phyloP scores from a whole-genome alignment of 2,113 vertebrate species.

The Conger conger region DNA sequence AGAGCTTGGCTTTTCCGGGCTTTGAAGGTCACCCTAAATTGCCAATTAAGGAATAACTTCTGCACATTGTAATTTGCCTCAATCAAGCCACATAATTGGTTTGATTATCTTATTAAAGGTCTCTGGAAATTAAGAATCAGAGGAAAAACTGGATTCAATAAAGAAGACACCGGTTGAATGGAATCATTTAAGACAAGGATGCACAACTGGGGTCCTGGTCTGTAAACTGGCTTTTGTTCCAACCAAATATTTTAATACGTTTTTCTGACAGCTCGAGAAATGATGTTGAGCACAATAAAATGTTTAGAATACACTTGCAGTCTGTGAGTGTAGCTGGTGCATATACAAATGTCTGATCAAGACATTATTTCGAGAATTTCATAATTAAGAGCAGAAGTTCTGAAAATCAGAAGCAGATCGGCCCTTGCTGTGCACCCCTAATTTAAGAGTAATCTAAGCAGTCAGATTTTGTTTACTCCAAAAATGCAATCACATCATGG shows the following conservation, averaged over 20 bases:
- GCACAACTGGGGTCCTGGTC: too few relatives aligned
- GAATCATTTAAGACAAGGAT: not conserved
- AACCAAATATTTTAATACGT: too few relatives aligned
- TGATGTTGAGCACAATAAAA: too few relatives aligned
- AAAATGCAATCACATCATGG: not conserved
- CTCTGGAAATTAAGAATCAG: not conserved
- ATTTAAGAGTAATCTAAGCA: not conserved
- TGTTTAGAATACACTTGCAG: too few relatives aligned
- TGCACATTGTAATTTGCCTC: not conserved
- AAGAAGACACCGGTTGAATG: not conserved
- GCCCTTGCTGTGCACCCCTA: too few relatives aligned
- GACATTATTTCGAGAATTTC: too few relatives aligned
- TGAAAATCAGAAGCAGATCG: too few relatives aligned
- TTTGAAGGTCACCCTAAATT: not conserved
- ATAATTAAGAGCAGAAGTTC: too few relatives aligned
- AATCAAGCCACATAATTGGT: not conserved
- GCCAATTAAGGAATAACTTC: not conserved
- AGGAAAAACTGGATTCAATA: not conserved
- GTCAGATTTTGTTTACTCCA: not conserved
- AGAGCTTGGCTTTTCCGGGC: not conserved
- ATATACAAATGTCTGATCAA: too few relatives aligned
- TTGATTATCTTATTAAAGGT: not conserved
- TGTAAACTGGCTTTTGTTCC: too few relatives aligned
- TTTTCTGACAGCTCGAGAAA: too few relatives aligned
- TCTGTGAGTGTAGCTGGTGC: too few relatives aligned